A percentile compares a stretch with the other conserved stretches of the same genome.
phyloP scores from a whole-genome alignment of 2,797 vertebrate species.

The Anisognathus igniventris region DNA sequence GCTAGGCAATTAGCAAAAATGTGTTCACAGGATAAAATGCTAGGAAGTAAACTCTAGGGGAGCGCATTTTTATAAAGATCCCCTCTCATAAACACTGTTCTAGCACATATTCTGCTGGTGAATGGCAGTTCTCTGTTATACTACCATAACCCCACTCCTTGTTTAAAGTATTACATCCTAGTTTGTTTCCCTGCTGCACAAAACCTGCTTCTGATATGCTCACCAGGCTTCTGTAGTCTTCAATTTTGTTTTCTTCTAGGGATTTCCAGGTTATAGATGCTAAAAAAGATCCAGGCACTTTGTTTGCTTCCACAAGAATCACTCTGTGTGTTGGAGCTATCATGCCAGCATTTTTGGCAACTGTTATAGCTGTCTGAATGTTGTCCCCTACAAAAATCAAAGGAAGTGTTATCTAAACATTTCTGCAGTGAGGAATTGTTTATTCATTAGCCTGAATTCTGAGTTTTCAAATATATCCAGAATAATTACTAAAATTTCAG shows the following conservation, averaged over 20 bases:
- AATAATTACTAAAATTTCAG: background rate
- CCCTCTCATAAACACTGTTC: background rate
- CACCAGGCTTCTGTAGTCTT: constrained; percentile 45
- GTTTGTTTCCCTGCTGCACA: background rate
- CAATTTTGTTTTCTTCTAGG: constrained; percentile 49
- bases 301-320: constrained; percentile 73
- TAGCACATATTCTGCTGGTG: background rate
- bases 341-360: constrained; percentile 78
- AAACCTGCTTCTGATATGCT: background rate
- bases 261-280: constrained; percentile 74
- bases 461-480: background rate
- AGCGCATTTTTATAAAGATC: background rate
- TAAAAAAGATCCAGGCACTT: constrained; percentile 33
- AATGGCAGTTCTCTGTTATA: background rate
- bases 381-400: constrained; percentile 74
- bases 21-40: background rate
- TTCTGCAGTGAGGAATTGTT: background rate
- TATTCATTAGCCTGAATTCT: background rate
- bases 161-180: background rate
- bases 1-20: background rate
- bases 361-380: constrained; percentile 78
- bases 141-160: background rate
- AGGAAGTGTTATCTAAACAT: background rate
- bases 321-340: constrained; percentile 64
- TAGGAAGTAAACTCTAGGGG: background rate